Base-by-base conservation (phyloP, 2,888 invertebrate species). In the Tetropium fuscum region DNA sequence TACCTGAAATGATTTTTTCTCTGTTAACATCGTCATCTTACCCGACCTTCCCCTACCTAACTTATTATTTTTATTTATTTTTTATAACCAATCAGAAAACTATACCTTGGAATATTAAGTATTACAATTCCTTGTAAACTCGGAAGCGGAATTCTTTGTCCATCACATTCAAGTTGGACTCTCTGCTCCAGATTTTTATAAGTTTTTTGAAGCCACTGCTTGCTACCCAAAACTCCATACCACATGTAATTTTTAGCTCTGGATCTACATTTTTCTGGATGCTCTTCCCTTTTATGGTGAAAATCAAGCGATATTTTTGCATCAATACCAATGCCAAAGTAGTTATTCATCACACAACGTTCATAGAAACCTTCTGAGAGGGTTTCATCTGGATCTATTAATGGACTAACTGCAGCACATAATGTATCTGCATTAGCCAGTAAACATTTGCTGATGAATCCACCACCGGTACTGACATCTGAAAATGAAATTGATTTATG, bases 311-410 rank as follows among this genome's bases (percentile, higher is more conserved):
- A 94, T 53, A 98, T 97, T 83, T 98, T 98, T 0, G 98, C 98
- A 83, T 98, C 98, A 63, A 98, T 94, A 0, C 98, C 98, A 74
- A 98, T 98, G 0, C 98, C 98, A 79, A 98, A 98, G 80, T 98
- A 98, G 80, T 98, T 98, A 82, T 98, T 98, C 98, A 98, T 98
- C 1, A 97, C 97, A 74, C 95, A 95, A 69, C 92, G 90, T 82
- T 98, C 98, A 73, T 92, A 92, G 80, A 92, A 94, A 0, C 95
- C 95, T 83, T 95, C 95, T 77, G 93, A 83, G 1, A 94, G 84
- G 0, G 93, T 92, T 75, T 95, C 94, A 75, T 95, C 95, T 0
- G 94, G 93, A 78, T 96, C 96, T 91, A 97, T 94, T 7, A 97
- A 83, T 0, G 97, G 96, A 60, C 95, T 94, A n/a, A 95, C 97